Percentiles rank a stretch among this genome's conserved stretches.
Conservation (phyloP, 2,113 vertebrate species). For the Tetrao urogallus region DNA sequence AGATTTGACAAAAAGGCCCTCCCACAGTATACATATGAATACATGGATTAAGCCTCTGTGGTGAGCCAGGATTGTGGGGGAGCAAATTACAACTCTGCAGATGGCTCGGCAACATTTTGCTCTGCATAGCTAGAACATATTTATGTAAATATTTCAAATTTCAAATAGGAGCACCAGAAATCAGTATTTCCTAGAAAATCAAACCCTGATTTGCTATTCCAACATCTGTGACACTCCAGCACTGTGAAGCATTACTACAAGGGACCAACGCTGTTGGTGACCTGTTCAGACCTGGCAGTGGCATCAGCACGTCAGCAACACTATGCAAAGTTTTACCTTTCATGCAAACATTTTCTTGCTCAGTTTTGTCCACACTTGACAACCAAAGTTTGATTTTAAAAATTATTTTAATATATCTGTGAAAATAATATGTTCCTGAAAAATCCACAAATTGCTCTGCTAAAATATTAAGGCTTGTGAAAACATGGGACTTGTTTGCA, state of each 20-base stretch:
- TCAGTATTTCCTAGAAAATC: neutral
- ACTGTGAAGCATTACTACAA: neutral
- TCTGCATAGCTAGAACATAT: neutral
- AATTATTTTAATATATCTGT: neutral
- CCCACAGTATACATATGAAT: neutral
- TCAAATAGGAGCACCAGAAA: neutral
- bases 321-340: neutral
- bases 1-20: neutral
- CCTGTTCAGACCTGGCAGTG: accelerated
- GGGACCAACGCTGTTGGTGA: neutral
- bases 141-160: neutral
- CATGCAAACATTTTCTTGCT: neutral
- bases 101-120: neutral
- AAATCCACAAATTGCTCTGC: neutral
- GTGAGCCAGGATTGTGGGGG: neutral
- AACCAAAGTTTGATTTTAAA: neutral
- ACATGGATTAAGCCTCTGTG: neutral
- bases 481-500: neutral
- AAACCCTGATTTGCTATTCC: neutral
- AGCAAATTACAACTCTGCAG: neutral
- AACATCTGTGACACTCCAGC: neutral
- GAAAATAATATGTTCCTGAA: neutral
- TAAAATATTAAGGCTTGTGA: neutral
- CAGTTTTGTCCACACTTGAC: neutral
- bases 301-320: neutral